Base-by-base conservation (phyloP, 1,140 invertebrate species). In the Harlomillsia oculata region DNA sequence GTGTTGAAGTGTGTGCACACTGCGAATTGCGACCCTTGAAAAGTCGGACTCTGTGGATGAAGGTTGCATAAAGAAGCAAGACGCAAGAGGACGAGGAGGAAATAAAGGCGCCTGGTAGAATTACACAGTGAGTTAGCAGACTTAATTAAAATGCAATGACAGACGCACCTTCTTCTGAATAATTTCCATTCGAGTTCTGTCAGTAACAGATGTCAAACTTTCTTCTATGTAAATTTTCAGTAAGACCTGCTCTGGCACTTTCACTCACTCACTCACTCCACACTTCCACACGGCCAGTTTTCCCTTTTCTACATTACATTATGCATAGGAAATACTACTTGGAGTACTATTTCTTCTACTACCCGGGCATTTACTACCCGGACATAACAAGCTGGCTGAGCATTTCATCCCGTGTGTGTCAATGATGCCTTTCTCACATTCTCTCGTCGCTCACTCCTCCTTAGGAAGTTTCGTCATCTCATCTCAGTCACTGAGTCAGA, bases 121-220 rank as follows among this genome's bases (percentile, higher is more conserved):
- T 50, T 50, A 50, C 48, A 50, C 32, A 50, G 48, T 50, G 48
- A 50, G 48, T 50, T 50, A 50, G 48, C 48, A 50, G 32, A 50
- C 48, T 50, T 50, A 50, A 50, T 50, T 50, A 50, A 50, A 50
- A 50, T 50, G 48, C 48, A 50, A 50, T 50, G 48, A 50, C 48
- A 50, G 48, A 28, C 26, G 32, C 34, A 34, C 39, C 48, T 50
- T 50, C 48, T 50, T 50, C 48, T 37, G 32, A 50, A 50, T 50
- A 50, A 50, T 50, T 50, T 50, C 48, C 48, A 50, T 50, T 30
- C 20, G 48, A 50, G 30, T n/a, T 50, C 48, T 50, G 48, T 50
- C 48, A 50, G 20, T 50, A 50, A 50, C 48, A 50, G 48, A 50
- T 50, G 48, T 50, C 48, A 50, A 50, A 50, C 48, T 50, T 50